phyloP scores from a whole-genome alignment of 2,797 vertebrate genomes.

The Periophthalmus magnuspinnatus region DNA sequence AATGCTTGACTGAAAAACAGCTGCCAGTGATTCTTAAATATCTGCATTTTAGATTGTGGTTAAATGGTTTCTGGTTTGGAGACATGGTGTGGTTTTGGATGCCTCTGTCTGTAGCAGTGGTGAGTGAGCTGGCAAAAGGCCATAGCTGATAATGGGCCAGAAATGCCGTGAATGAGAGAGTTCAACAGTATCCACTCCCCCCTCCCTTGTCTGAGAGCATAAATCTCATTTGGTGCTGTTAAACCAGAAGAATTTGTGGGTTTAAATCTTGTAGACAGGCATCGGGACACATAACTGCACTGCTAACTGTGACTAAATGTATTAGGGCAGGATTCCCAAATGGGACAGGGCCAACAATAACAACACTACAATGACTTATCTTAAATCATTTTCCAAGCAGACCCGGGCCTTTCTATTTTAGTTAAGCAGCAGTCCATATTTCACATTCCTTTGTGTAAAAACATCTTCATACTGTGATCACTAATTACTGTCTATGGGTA shows the following conservation, averaged over 20 bases:
- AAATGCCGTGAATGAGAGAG: conserved; percentile 52
- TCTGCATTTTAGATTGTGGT: conserved; percentile 54
- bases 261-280: conserved; percentile 39
- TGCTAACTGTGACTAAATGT: conserved; percentile 30
- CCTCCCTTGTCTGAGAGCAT: conserved; percentile 35
- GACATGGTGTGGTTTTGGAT: conserved; percentile 34
- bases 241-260: conserved; percentile 50
- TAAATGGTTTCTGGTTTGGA: conserved; percentile 55
- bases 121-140: conserved; percentile 46
- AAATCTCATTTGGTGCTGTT: conserved; percentile 27
- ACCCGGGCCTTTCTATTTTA: conserved; percentile 6
- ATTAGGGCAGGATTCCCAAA: conserved; percentile 27
- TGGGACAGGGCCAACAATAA: conserved; percentile 11
- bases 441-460: conserved; percentile 22
- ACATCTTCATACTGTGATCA: conserved; percentile 15
- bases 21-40: conserved; percentile 43
- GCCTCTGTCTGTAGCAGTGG: conserved; percentile 46
- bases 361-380: conserved; percentile 5
- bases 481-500: conserved; percentile 36
- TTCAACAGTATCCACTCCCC: conserved; percentile 35
- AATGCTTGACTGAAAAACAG: conserved; percentile 45
- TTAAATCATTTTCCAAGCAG: not conserved
- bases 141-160: conserved; percentile 46
- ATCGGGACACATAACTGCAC: conserved; percentile 32
- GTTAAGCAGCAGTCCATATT: conserved; percentile 15